phyloP scores from a whole-genome alignment of 2,113 vertebrate genomes.

The Cyprinodon tularosa region DNA sequence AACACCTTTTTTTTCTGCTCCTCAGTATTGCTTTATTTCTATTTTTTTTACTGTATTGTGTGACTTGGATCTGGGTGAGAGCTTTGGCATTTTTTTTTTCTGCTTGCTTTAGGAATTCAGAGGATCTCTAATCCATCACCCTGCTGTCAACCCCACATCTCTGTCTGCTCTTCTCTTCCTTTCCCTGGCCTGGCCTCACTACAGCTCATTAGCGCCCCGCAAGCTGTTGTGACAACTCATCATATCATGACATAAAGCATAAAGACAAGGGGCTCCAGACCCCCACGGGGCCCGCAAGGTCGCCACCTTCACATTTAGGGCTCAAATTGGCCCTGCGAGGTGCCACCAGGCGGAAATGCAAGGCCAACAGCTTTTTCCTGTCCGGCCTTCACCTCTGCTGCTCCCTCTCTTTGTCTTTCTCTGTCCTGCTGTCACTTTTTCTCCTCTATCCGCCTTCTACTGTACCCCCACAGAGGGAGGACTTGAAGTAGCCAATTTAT shows the following conservation, averaged over 20 bases:
- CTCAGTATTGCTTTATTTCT: slow-evolving; percentile 28
- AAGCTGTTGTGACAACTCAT: slow-evolving; percentile 82
- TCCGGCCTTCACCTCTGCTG: slow-evolving; percentile 54
- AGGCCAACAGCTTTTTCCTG: slow-evolving; percentile 78
- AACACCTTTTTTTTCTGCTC: slow-evolving; percentile 4
- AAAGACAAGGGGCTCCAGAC: slow-evolving; percentile 60
- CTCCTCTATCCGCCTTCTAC: slow-evolving; percentile 28
- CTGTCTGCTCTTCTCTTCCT: slow-evolving; percentile 37
- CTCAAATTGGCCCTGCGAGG: slow-evolving; percentile 78
- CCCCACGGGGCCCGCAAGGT: slow-evolving; percentile 69
- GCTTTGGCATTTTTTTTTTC: slow-evolving; percentile 56
- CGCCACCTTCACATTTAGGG: slow-evolving; percentile 80
- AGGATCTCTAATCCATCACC: slow-evolving; percentile 79
- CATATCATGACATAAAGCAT: slow-evolving; percentile 82
- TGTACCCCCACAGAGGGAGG: slow-evolving; percentile 31
- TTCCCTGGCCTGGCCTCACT: slow-evolving; percentile 62
- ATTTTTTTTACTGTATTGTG: slow-evolving; percentile 31
- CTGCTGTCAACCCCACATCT: slow-evolving; percentile 70
- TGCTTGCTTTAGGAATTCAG: slow-evolving; percentile 80
- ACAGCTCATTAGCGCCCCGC: slow-evolving; percentile 81
- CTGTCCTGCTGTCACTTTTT: slow-evolving; percentile 58
- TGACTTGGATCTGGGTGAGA: slow-evolving; percentile 58
- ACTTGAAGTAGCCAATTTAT: slow-evolving; percentile 55
- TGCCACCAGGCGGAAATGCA: slow-evolving; percentile 77
- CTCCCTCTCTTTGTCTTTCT: slow-evolving; percentile 53